Conservation (phyloP, 2,888 invertebrate species). For the Drosophila eohydei region DNA sequence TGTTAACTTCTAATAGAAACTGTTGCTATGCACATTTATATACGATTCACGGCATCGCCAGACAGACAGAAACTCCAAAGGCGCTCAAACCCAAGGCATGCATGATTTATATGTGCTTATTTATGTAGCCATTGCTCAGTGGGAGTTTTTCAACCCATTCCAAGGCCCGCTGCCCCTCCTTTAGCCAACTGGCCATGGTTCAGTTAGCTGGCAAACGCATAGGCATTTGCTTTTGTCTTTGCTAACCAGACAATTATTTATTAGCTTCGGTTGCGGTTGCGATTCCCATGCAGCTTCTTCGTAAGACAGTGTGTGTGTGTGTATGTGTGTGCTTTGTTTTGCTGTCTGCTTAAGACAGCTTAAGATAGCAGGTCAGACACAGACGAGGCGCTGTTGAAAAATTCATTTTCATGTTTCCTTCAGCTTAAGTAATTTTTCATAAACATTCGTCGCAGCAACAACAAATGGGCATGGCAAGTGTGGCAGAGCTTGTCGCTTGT, state of each 20-base stretch:
- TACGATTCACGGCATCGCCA: slow-evolving; percentile 18
- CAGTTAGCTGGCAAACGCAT: slow-evolving; percentile 25
- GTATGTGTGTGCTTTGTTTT: slow-evolving; percentile 55
- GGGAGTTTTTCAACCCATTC: slow-evolving; percentile 56
- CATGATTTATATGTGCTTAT: slow-evolving; percentile 74
- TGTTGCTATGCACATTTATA: slow-evolving; percentile 47
- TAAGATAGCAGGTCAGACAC: slow-evolving; percentile 69
- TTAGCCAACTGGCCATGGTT: neutral
- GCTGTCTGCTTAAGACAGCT: slow-evolving; percentile 75
- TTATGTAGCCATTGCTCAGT: slow-evolving; percentile 52
- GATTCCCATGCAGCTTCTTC: slow-evolving; percentile 25
- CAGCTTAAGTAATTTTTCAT: slow-evolving; percentile 78
- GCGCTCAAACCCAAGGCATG: slow-evolving; percentile 38
- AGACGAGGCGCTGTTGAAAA: slow-evolving; percentile 70
- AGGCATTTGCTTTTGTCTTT: slow-evolving; percentile 69
- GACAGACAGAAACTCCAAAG: slow-evolving; percentile 11
- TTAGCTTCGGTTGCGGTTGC: slow-evolving; percentile 64
- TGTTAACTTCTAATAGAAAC: slow-evolving; percentile 64
- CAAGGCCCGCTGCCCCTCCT: neutral
- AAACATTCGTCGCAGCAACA: slow-evolving; percentile 50
- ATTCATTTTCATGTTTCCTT: slow-evolving; percentile 77
- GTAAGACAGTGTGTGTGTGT: neutral
- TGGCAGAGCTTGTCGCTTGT: slow-evolving; percentile 36
- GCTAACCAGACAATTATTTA: slow-evolving; percentile 78
- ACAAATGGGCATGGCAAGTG: slow-evolving; percentile 4